Conservation (phyloP, 2,888 invertebrate species). For the Cinara cedri region DNA sequence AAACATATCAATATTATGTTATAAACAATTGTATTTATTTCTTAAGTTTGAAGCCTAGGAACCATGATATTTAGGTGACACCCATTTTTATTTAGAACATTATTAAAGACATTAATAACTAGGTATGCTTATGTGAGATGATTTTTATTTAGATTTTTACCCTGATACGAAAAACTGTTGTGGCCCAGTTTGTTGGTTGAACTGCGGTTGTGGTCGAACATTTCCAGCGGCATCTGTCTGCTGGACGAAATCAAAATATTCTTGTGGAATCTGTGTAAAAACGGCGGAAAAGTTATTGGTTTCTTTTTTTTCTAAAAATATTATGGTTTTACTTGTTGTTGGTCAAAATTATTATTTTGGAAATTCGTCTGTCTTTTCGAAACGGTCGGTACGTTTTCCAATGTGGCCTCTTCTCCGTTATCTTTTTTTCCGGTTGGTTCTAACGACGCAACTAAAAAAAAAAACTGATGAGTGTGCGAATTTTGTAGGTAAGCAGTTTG, state of each 20-base stretch:
- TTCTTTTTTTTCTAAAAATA: no score
- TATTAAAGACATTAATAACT: no score
- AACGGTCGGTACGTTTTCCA: background rate
- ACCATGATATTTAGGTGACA: no score
- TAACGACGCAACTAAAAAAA: conserved; percentile 2
- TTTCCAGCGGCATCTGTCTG: conserved; percentile 33
- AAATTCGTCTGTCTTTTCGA: conserved; percentile 35
- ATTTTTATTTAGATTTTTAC: conserved; percentile 2
- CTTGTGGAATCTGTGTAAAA: conserved; percentile 55
- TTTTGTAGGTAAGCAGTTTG: no score
- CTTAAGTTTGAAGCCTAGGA: no score
- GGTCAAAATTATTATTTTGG: conserved; percentile 12
- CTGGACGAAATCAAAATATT: conserved; percentile 57
- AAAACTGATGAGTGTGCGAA: no score
- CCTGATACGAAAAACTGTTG: background rate
- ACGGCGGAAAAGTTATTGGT: no score
- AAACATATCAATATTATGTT: no score
- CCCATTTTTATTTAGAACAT: no score
- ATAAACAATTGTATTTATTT: no score
- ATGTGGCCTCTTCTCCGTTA: background rate
- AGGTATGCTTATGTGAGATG: no score
- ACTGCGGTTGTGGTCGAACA: background rate
- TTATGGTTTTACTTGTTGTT: conserved; percentile 24
- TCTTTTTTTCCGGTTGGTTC: background rate
- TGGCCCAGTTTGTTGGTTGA: conserved; percentile 5